Evolutionary conservation across 2,888 invertebrate species (phyloP), one percentile per base, ranked within the genome.

Genomic region (Troilus luridus): DNA sequence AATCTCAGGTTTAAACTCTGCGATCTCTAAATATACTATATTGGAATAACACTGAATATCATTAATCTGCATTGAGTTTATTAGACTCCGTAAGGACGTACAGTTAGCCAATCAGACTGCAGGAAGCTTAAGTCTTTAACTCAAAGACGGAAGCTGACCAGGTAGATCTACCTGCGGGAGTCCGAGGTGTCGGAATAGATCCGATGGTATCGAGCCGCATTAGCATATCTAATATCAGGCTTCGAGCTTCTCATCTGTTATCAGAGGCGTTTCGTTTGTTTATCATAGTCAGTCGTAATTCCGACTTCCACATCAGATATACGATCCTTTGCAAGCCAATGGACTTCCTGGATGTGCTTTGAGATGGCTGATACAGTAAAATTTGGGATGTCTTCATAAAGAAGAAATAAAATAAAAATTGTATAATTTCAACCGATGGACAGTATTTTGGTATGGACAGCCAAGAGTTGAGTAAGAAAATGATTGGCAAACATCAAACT

Each of bases 151-250:
- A 85, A 85, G 85, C 56, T 85, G 56, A 10, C 3, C 56, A 11
- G n/a, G 3, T 9, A 11, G 56, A 85, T 85, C 85, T 56, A 85
- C 12, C 85, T 58, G 12, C 56, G n/a, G 85, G n/a, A 6, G 10
- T 1, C 85, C 85, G 41, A 85, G 85, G 85, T 85, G 85, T 58
- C 85, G 85, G 85, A 58, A n/a, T 58, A 85, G 54, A 58, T 85
- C 56, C 8, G 85, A 85, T 85, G 21, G 2, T 58, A 85, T 85
- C 85, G 8, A n/a, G n/a, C 1, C 56, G 11, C 17, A 85, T 85
- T 85, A 85, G 85, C 85, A 85, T 85, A 85, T 56, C 85, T 85
- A 85, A 85, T 85, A 85, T 21, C n/a, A 14, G 85, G 21, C n/a
- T n/a, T n/a, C 10, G n/a, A 1, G 11, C n/a, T 7, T 41, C 11